Evolutionary conservation across 92 coral and sea anemone species (phyloP).

Genomic region (Zoanthus sociatus): DNA sequence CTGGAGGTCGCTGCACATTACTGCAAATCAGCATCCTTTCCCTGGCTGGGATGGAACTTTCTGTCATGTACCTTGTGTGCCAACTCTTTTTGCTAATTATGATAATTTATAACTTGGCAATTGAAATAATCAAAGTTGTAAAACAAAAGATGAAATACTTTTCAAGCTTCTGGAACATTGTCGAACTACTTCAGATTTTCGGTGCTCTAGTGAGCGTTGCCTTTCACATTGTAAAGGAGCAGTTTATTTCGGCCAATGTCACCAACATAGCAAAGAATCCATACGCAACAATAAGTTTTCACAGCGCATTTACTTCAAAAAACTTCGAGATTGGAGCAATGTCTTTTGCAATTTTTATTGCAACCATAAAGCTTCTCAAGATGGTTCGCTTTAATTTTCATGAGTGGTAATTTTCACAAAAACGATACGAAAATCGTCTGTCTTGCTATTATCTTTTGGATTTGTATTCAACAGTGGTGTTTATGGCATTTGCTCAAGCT

Average conservation of each 20-base stretch:
- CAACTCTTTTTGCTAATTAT: constrained; percentile 24
- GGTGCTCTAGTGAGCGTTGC: constrained; percentile 13
- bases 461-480: constrained; percentile 8
- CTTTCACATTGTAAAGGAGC: constrained; percentile 33
- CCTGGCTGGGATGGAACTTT: constrained; percentile 9
- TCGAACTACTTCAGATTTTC: constrained; percentile 33
- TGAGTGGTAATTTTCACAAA: constrained; percentile 18
- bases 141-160: constrained; percentile 22
- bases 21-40: constrained; percentile 21
- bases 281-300: constrained; percentile 23
- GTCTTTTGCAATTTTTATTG: constrained; percentile 40
- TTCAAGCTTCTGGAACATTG: constrained; percentile 21
- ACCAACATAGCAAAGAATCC: background rate
- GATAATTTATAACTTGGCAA: constrained; percentile 23
- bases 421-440: constrained; percentile 9
- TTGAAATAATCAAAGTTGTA: constrained; percentile 26
- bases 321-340: constrained; percentile 20
- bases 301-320: background rate
- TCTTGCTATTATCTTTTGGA: constrained; percentile 15
- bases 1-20: constrained; percentile 8
- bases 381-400: constrained; percentile 41
- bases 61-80: constrained; percentile 12
- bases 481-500: constrained; percentile 43
- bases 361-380: constrained; percentile 37
- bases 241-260: background rate